Evolutionary conservation across 2,888 invertebrate species (phyloP), one percentile per base, ranked within the genome.

Genomic region (Merodon equestris): DNA sequence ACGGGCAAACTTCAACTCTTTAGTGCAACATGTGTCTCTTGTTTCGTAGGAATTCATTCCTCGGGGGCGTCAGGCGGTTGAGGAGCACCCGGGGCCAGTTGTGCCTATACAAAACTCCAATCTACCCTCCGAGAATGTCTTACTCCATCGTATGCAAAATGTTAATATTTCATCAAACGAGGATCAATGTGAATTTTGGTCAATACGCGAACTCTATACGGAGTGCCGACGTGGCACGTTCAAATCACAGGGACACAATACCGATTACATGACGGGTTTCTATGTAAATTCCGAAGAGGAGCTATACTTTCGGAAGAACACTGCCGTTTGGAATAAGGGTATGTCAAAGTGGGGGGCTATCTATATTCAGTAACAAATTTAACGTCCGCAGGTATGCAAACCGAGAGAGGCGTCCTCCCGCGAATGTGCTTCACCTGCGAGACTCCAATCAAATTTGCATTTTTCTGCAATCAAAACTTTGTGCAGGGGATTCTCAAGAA

Each of bases 261-360:
- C 82, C 0, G 83, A 85, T 54, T 88, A 87, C 58, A 86, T 88
- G 83, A 86, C 84, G 17, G 87, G 88, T 66, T 86, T 84, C 38
- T 84, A 86, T 67, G 86, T 88, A 0, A 89, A 89, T 84, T 91
- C 92, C 86, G 97, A 97, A 88, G 97, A 97, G 86, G 97, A 97
- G 86, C 89, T 97, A 60, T 97, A 96, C 90, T 92, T 95, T 1
- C 94, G 93, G 84, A 96, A 94, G 1, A 92, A 94, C 85, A 94
- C 95, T 14, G 96, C 95, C 2, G 92, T 97, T 36, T 96, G 95
- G 94, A 94, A 92, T 9, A 91, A 91, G 90, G 93, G 91, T 91
- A 84, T n/a, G n/a, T n/a, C n/a, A n/a, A n/a, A n/a, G n/a, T n/a
- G n/a, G n/a, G n/a, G n/a, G 18, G 19, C 27, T 27, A 4, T 7